Base-by-base conservation (phyloP, 2,797 vertebrate genomes). In the Hoplostethus atlanticus region DNA sequence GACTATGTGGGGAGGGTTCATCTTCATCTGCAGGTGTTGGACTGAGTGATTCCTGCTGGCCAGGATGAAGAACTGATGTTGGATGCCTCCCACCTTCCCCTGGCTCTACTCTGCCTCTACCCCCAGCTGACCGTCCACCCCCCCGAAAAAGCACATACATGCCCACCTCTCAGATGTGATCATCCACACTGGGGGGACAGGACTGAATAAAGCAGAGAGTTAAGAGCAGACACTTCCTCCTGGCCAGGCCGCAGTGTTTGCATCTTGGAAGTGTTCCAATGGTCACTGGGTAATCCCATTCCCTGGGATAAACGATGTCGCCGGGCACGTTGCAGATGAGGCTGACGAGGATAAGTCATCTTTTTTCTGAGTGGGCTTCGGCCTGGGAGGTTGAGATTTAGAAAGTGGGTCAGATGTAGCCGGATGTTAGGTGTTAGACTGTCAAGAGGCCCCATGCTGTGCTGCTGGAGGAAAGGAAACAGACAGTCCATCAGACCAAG, bases 31-130 rank as follows among this genome's bases (percentile, higher is more conserved):
- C 78, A 79, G 79, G 64, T 61, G 63, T 83, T 40, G 73, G 79
- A 90, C 87, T 73, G 71, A 68, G 86, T 83, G 72, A 87, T 76
- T 93, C 92, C 93, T 93, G 93, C 94, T 90, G 93, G 93, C 25
- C 92, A 81, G 93, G 92, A 94, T 85, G 71, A 76, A 83, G 69
- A 80, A 83, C 83, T 83, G 64, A 86, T 69, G 72, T 66, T 56
- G 56, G 66, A 80, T 64, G 58, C 60, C 25, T 17, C 67, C 16
- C 65, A 2, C 9, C 79, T 72, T 72, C 71, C 0, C 0, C 57
- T 53, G 67, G 53, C 68, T 71, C 67, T 46, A 52, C 40, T 75
- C 76, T 53, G 71, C 64, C 78, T 63, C 72, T 72, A 52, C 38
- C 55, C 28, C 28, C 64, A 71, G 60, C 53, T 60, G 72, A 76